Percentiles rank a stretch among this genome's conserved stretches.
Conservation (phyloP, 1,140 invertebrate species). For the Lordiphosa mommai region DNA sequence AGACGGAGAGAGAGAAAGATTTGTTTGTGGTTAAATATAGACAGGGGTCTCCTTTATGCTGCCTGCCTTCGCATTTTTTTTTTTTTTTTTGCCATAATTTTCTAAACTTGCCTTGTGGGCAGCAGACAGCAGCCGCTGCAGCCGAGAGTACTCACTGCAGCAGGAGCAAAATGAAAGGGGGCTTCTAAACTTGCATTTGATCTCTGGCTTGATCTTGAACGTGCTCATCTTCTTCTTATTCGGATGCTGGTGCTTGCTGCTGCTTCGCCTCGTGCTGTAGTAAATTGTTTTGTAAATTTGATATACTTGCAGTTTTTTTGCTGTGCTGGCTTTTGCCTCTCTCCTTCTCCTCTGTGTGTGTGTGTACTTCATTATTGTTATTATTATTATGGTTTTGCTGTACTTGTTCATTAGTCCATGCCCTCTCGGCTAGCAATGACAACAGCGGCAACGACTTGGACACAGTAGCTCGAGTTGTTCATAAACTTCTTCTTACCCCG, state of each 20-base stretch:
- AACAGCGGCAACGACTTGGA: constrained; percentile 20
- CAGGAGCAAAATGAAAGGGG: constrained; percentile 27
- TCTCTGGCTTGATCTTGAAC: constrained; percentile 73
- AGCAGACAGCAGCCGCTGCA: constrained; percentile 16
- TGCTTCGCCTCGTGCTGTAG: constrained; percentile 41
- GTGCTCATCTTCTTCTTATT: constrained; percentile 60
- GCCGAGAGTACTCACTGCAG: constrained; percentile 45
- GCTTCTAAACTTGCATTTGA: constrained; percentile 59
- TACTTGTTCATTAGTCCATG: constrained; percentile 66
- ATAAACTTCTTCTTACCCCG: constrained; percentile 45
- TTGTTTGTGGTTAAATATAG: constrained; percentile 27
- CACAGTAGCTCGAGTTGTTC: constrained; percentile 37
- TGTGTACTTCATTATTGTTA: constrained; percentile 64
- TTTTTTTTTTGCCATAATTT: constrained; percentile 60
- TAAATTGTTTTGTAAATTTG: constrained; percentile 79
- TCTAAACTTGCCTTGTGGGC: constrained; percentile 61
- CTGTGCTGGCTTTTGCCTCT: constrained; percentile 4
- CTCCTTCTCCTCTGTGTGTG: constrained; percentile 1
- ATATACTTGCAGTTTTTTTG: constrained; percentile 65
- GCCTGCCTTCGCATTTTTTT: constrained; percentile 56
- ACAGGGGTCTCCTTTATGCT: constrained; percentile 20
- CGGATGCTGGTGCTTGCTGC: constrained; percentile 7
- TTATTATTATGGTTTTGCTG: constrained; percentile 28
- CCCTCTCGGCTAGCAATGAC: constrained; percentile 11
- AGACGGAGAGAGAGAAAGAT: background rate